These are phyloP conservation scores for Apotomis capreana DNA, from an alignment of 2,888 invertebrate species.

Conservation along the genomic window DNA sequence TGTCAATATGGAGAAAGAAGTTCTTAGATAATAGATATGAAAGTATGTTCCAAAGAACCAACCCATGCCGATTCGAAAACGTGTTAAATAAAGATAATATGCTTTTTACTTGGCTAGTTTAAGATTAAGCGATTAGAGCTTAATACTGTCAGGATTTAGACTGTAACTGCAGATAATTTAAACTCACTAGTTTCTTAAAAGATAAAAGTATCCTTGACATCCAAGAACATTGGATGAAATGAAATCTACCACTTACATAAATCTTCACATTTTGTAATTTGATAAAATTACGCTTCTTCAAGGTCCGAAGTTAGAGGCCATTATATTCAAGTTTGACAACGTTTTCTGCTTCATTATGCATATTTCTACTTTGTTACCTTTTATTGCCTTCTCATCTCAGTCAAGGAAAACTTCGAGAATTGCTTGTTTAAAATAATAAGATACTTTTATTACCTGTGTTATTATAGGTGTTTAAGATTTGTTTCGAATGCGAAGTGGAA, in stretches of 20 bases:
- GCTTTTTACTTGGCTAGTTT: too few species aligned
- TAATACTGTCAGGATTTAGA: neutral
- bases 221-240: neutral
- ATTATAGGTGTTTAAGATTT: too few species aligned
- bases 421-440: neutral
- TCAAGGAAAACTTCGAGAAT: constrained; percentile 9
- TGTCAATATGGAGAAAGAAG: too few species aligned
- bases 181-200: too few species aligned
- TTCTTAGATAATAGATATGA: too few species aligned
- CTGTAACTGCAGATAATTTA: too few species aligned
- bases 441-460: neutral
- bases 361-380: constrained; percentile 18
- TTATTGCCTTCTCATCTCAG: constrained; percentile 15
- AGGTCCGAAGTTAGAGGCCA: constrained; percentile 20
- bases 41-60: too few species aligned
- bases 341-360: constrained; percentile 31
- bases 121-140: neutral
- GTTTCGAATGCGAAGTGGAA: too few species aligned
- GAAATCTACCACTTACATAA: neutral
- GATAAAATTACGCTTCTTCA: constrained; percentile 20
- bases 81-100: too few species aligned
- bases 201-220: too few species aligned
- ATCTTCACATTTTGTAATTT: constrained; percentile 15
- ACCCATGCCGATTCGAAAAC: too few species aligned
- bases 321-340: constrained; percentile 30